Conservation (phyloP, 2,113 vertebrate species). For the Sylvilagus bachmani region DNA sequence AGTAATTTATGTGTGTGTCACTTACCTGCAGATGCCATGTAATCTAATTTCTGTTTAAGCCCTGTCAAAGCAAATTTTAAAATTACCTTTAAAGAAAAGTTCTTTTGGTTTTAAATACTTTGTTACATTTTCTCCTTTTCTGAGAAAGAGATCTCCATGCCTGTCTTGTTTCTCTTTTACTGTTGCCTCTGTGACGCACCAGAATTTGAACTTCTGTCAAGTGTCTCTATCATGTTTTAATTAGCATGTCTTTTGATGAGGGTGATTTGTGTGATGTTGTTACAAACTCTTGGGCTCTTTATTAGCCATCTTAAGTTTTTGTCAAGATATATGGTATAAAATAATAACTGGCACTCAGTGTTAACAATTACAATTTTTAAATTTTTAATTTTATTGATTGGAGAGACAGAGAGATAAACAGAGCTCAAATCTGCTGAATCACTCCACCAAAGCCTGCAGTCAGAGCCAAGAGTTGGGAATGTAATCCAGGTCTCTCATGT, state of each 20-base stretch:
- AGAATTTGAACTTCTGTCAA: background rate
- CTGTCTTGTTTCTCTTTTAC: background rate
- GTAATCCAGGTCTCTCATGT: no score
- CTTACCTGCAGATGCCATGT: background rate
- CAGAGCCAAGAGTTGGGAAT: no score
- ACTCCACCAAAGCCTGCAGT: no score
- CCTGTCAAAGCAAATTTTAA: conserved; percentile 7
- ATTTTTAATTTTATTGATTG: background rate
- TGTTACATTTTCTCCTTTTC: conserved; percentile 27
- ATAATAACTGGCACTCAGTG: background rate
- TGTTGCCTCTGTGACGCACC: background rate
- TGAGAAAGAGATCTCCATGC: conserved; percentile 1
- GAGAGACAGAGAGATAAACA: no score
- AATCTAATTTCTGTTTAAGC: background rate
- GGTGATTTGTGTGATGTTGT: background rate
- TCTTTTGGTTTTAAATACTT: background rate
- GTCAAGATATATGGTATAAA: background rate
- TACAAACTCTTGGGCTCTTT: background rate
- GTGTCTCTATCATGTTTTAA: background rate
- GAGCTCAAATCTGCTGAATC: no score
- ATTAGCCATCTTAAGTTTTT: conserved; percentile 25
- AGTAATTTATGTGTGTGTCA: background rate
- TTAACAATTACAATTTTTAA: background rate
- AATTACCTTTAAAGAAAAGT: conserved; percentile 17
- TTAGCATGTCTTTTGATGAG: background rate